Percentiles rank a stretch among this genome's conserved stretches.
phyloP scores from a whole-genome alignment of 2,113 vertebrate genomes.

The Pollachius pollachius region DNA sequence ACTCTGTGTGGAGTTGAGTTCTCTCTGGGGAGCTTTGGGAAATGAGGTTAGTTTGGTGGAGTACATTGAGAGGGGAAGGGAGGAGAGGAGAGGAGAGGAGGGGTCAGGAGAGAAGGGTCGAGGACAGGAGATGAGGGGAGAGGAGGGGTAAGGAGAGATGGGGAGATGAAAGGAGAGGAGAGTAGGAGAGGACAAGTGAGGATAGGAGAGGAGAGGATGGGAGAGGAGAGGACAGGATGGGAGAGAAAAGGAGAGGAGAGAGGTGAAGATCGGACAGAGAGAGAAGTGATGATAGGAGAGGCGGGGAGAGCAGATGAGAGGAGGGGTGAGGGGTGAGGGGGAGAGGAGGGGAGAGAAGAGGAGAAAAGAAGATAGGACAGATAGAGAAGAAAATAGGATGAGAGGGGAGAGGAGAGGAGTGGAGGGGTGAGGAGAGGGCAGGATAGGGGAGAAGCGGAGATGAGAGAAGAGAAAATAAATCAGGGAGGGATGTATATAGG shows the following conservation, averaged over 20 bases:
- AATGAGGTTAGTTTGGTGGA: constrained; percentile 38
- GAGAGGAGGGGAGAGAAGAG: background rate
- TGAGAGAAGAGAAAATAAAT: background rate
- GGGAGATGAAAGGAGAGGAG: background rate
- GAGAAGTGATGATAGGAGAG: background rate
- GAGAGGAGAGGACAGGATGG: too few relatives aligned
- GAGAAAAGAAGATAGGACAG: background rate
- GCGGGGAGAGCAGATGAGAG: background rate
- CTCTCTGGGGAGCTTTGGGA: constrained; percentile 37
- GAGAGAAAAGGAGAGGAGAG: background rate
- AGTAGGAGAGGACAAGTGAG: background rate
- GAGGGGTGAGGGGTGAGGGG: background rate
- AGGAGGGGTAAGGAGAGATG: background rate
- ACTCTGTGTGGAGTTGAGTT: constrained; percentile 39
- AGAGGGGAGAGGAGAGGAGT: background rate
- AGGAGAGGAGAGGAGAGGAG: background rate
- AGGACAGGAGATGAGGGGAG: background rate
- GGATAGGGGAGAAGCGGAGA: background rate
- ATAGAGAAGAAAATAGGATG: too few relatives aligned
- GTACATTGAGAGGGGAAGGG: background rate
- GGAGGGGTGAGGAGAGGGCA: too few relatives aligned
- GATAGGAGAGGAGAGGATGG: too few relatives aligned
- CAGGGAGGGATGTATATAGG: too few relatives aligned
- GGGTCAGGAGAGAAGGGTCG: constrained; percentile 9
- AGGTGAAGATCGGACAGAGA: background rate